Percentiles rank a stretch among this genome's conserved stretches.
Evolutionary conservation across 2,797 vertebrate species (phyloP).

Genomic region (Chaetophractus vellerosus): DNA sequence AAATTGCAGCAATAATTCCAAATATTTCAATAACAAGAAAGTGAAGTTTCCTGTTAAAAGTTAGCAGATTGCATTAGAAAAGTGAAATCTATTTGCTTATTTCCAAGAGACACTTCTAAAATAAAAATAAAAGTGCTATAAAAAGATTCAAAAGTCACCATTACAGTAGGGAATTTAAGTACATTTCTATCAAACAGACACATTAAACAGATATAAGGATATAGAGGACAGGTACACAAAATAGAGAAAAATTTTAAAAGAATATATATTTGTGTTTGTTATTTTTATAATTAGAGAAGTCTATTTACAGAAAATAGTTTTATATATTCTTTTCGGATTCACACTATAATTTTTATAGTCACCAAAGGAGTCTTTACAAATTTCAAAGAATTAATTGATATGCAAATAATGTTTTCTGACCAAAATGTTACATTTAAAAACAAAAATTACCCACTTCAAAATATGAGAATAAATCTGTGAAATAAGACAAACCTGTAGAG

Average conservation of each 20-base stretch:
- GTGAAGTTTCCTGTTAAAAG: conserved; percentile 28
- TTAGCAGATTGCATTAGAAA: conserved; percentile 8
- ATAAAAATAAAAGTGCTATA: neutral
- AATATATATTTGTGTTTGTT: no score
- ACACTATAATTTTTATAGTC: conserved; percentile 11
- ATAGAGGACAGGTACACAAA: neutral
- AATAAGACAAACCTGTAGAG: neutral
- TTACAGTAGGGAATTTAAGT: neutral
- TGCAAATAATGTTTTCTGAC: conserved; percentile 26
- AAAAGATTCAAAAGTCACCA: neutral
- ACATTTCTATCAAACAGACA: neutral
- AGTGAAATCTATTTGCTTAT: neutral
- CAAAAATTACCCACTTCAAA: neutral
- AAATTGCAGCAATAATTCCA: neutral
- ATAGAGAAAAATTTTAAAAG: neutral
- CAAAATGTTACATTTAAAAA: conserved; percentile 51
- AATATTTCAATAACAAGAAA: conserved; percentile 21
- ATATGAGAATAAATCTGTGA: neutral
- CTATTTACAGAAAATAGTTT: no score
- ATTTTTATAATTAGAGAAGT: no score
- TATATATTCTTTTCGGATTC: neutral
- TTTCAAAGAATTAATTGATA: conserved; percentile 15
- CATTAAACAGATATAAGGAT: neutral
- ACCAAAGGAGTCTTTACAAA: neutral
- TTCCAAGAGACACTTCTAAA: conserved; percentile 16